Conservation (phyloP, 2,113 vertebrate species). For the Polyodon spathula region DNA sequence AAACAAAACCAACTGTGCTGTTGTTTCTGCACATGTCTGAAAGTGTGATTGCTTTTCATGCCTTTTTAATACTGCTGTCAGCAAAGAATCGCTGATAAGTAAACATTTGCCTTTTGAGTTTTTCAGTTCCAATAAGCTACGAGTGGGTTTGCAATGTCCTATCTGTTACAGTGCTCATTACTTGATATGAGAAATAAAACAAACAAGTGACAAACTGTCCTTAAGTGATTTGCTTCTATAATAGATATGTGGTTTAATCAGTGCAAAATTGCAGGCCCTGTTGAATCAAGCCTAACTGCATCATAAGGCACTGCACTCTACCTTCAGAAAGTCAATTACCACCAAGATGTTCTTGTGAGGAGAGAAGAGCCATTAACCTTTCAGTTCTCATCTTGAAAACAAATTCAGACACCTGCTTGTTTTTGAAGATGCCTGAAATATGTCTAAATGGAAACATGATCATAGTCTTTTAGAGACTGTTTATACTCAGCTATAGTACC, state of each 20-base stretch:
- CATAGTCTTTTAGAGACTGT: too few species aligned
- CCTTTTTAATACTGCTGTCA: constrained; percentile 3
- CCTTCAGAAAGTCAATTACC: constrained; percentile 64
- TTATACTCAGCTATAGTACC: too few species aligned
- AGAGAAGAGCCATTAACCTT: constrained; percentile 36
- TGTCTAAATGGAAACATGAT: constrained; percentile 33
- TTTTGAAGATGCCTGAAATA: constrained; percentile 18
- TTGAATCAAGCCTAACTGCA: constrained; percentile 34
- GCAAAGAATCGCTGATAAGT: background rate
- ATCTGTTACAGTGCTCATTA: background rate
- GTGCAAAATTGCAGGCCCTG: constrained; percentile 20
- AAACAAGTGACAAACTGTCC: constrained; percentile 6
- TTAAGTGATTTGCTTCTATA: constrained; percentile 21
- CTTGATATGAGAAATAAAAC: background rate
- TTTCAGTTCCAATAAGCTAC: background rate
- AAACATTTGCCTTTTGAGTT: background rate
- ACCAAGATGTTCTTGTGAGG: constrained; percentile 54
- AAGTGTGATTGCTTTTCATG: constrained; percentile 5
- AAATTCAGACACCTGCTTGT: constrained; percentile 24
- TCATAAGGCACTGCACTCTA: constrained; percentile 21
- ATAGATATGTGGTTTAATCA: constrained; percentile 29
- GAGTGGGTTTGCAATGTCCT: background rate
- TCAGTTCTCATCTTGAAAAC: constrained; percentile 26
- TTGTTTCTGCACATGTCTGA: background rate
- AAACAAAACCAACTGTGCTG: background rate